These are phyloP conservation scores for Pararge aegeria DNA, from an alignment of 1,140 invertebrate genomes.

Conservation along the genomic window DNA sequence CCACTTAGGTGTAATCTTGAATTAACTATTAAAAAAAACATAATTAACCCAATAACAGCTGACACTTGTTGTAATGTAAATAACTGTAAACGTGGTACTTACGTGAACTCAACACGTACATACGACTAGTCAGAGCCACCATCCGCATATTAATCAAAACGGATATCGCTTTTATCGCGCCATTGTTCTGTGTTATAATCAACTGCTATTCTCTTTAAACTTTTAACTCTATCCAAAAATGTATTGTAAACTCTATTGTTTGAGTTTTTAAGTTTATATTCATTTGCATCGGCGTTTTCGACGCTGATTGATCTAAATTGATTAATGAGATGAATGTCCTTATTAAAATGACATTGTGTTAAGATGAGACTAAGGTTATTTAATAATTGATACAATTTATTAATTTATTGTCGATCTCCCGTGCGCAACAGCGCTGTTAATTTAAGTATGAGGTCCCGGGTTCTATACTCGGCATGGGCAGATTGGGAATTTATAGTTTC, in stretches of 20 bases:
- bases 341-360: slow-evolving; percentile 10
- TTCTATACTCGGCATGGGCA: no score
- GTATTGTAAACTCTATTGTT: slow-evolving; percentile 9
- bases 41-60: neutral
- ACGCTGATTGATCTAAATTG: slow-evolving; percentile 18
- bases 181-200: slow-evolving; percentile 38
- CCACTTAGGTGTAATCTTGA: no score
- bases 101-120: slow-evolving; percentile 4
- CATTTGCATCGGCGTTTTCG: neutral
- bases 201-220: slow-evolving; percentile 26
- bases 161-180: slow-evolving; percentile 43
- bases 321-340: slow-evolving; percentile 24
- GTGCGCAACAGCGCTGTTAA: no score
- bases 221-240: neutral
- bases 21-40: no score
- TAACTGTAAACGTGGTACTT: slow-evolving; percentile 17
- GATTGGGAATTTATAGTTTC: no score
- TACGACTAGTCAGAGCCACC: slow-evolving; percentile 15
- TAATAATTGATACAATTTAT: slow-evolving; percentile 13
- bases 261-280: neutral
- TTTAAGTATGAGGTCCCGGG: no score
- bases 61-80: slow-evolving; percentile 20
- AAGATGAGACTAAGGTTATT: slow-evolving; percentile 13
- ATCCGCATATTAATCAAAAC: slow-evolving; percentile 48
- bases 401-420: neutral